phyloP scores from a whole-genome alignment of 2,113 vertebrate genomes.

The Procapra przewalskii region DNA sequence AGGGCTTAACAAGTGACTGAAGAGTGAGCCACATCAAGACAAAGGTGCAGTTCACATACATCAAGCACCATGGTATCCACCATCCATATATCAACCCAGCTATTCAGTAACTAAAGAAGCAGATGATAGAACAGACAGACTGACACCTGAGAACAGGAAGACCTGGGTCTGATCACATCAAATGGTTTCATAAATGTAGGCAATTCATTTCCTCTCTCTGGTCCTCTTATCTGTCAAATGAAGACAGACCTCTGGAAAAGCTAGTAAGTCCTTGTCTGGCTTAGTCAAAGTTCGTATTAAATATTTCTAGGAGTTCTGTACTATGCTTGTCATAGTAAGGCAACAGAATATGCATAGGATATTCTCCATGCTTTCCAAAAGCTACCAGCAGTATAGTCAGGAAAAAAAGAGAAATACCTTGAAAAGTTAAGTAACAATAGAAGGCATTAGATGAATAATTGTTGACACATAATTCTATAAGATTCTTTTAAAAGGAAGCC shows the following conservation, averaged over 20 bases:
- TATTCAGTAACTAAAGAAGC: neutral
- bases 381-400: neutral
- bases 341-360: neutral
- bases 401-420: neutral
- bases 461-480: neutral
- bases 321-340: neutral
- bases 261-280: neutral
- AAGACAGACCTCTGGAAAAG: neutral
- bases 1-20: neutral
- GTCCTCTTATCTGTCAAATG: neutral
- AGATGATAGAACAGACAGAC: neutral
- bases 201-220: neutral
- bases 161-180: neutral
- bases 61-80: neutral
- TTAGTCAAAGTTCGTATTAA: neutral
- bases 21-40: neutral
- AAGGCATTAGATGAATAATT: neutral
- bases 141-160: neutral
- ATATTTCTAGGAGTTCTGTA: neutral
- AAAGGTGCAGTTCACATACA: neutral
- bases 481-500: neutral
- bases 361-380: neutral
- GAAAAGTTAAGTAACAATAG: neutral
- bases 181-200: neutral
- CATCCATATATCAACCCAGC: neutral